Percentiles rank a stretch among this genome's conserved stretches.
Conservation (phyloP, 2,797 vertebrate genomes). For the Discoglossus pictus region DNA sequence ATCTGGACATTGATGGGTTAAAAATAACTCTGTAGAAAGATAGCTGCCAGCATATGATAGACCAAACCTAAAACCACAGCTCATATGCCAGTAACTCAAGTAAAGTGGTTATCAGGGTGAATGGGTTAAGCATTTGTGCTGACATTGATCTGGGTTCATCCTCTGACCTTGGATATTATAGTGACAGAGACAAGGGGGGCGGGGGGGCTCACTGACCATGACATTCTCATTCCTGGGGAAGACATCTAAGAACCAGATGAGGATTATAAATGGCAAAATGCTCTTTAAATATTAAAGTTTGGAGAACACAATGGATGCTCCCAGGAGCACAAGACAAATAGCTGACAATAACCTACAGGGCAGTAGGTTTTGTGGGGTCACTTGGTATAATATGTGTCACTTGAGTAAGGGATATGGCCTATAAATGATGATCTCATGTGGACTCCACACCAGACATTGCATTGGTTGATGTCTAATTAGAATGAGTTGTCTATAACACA, state of each 20-base stretch:
- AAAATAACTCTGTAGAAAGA: no score
- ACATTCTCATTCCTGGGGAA: slow-evolving; percentile 42
- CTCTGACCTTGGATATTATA: slow-evolving; percentile 44
- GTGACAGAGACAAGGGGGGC: slow-evolving; percentile 29
- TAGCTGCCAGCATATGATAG: no score
- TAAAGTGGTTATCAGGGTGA: slow-evolving; percentile 15
- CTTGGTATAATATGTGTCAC: slow-evolving; percentile 40
- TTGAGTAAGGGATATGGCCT: slow-evolving; percentile 34
- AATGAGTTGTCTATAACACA: neutral
- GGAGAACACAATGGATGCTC: slow-evolving; percentile 41
- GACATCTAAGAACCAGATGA: slow-evolving; percentile 44
- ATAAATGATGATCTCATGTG: slow-evolving; percentile 42
- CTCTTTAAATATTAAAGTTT: slow-evolving; percentile 53
- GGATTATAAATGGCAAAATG: slow-evolving; percentile 47
- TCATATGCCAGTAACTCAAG: neutral
- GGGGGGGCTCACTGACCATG: slow-evolving; percentile 31
- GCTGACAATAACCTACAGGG: slow-evolving; percentile 46
- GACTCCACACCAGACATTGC: slow-evolving; percentile 16
- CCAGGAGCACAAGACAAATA: slow-evolving; percentile 49
- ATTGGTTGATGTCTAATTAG: neutral
- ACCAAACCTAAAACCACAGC: slow-evolving; percentile 4
- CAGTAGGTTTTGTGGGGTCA: slow-evolving; percentile 49
- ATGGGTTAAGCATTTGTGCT: slow-evolving; percentile 28
- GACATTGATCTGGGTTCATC: slow-evolving; percentile 43
- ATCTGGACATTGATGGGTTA: no score